Evolutionary conservation across 2,888 invertebrate species (phyloP).

Genomic region (Harpalus rubripes): DNA sequence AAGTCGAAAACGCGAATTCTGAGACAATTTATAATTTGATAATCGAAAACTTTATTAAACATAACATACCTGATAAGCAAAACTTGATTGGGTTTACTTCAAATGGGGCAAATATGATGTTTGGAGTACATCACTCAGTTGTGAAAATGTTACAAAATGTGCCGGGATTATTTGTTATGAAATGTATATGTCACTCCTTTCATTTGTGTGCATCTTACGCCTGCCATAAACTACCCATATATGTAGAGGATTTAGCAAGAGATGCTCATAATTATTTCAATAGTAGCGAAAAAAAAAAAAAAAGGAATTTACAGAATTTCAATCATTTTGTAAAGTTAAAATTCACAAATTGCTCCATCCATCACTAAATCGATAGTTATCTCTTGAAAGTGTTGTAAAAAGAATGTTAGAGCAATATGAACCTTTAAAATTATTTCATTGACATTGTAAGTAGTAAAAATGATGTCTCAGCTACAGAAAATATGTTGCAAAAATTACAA

Average conservation of each 20-base stretch:
- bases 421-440: too few relatives aligned
- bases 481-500: too few relatives aligned
- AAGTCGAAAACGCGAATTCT: constrained; percentile 4
- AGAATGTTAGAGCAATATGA: too few relatives aligned
- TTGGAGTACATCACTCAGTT: constrained; percentile 31
- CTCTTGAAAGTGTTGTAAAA: too few relatives aligned
- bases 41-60: constrained; percentile 26
- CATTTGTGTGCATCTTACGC: constrained; percentile 51
- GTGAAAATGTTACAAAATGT: constrained; percentile 36
- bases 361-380: too few relatives aligned
- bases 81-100: constrained; percentile 51
- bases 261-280: background rate
- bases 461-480: too few relatives aligned
- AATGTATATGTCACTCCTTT: constrained; percentile 49
- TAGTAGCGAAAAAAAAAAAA: background rate
- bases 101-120: constrained; percentile 32
- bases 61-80: constrained; percentile 27
- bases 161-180: constrained; percentile 48
- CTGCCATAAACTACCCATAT: constrained; percentile 34
- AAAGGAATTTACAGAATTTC: too few relatives aligned
- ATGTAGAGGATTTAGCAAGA: constrained; percentile 38
- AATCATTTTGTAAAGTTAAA: too few relatives aligned
- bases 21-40: constrained; percentile 13
- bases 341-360: too few relatives aligned
- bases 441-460: too few relatives aligned